Base-by-base conservation (phyloP, 2,797 vertebrate species). In the Erithacus rubecula region DNA sequence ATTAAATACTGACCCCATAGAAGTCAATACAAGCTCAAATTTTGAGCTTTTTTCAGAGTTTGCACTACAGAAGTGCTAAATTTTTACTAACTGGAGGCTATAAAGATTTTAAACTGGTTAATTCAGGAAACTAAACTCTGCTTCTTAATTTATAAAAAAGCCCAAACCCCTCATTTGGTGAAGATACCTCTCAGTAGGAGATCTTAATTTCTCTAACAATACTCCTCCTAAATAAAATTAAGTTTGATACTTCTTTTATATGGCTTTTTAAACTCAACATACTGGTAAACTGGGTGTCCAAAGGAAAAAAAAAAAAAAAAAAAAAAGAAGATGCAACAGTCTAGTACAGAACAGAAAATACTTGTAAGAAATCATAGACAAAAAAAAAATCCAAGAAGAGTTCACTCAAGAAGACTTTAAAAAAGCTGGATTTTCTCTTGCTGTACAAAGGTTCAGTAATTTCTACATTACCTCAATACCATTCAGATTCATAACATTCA, bases 401-500 rank as follows among this genome's bases (percentile, higher is more conserved):
- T 7, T 43, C 43, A 26, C 9, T 6, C 16, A 39, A 36, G 37
- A 8, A 29, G 19, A 58, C 29, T 46, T 67, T 21, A 65, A 83
- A 46, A 53, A 53, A 26, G 12, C 3, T 64, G 15, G 8, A 56
- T 79, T 64, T 94, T 71, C 37, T 56, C 32, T 68, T 51, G 29
- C 15, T 58, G 32, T 15, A 64, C 0, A 0, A 11, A 89, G 22
- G 7, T 70, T 87, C 44, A 76, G 12, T 34, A 68, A 83, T 43
- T 77, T 91, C 64, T 77, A 87, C 41, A 75, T 98, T 98, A 98
- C 98, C 98, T 98, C 98, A 75, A 95, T 96, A 49, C 98, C 98
- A 86, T 98, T 98, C 72, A 99, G 98, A 81, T 97, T 98, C 72
- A 99, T 98, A 82, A 98, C 99, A 59, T 97, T 99, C 82, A 99